phyloP scores from a whole-genome alignment of 2,113 vertebrate species.

The Empidonax traillii region DNA sequence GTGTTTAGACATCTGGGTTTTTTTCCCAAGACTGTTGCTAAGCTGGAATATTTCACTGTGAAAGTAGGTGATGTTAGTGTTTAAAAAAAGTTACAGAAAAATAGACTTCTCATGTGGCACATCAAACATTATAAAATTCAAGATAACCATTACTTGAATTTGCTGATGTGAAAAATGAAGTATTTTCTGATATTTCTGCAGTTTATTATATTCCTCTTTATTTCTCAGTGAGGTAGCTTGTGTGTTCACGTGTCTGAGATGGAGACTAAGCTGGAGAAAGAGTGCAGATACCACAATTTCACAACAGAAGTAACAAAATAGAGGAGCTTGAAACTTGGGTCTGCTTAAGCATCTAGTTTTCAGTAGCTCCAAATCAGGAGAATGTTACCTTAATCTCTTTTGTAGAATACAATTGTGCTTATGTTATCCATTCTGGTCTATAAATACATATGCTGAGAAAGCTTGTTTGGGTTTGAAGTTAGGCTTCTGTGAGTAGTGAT shows the following conservation, averaged over 20 bases:
- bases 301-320: not conserved
- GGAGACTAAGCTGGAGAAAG: not conserved
- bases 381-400: not conserved
- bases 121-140: not conserved
- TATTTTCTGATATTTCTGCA: not conserved
- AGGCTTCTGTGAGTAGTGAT: not conserved
- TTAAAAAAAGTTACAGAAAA: not conserved
- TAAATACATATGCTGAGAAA: not conserved
- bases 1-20: not conserved
- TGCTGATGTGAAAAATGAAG: not conserved
- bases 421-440: not conserved
- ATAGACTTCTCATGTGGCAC: not conserved
- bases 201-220: not conserved
- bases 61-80: not conserved
- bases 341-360: not conserved
- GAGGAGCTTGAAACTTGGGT: not conserved
- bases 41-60: not conserved
- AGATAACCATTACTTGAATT: not conserved
- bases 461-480: not conserved
- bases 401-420: not conserved
- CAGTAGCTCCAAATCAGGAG: not conserved
- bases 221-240: not conserved
- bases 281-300: slow-evolving; percentile 5
- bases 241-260: not conserved
- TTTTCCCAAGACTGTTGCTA: not conserved